Conservation (phyloP, 1,140 invertebrate species). For the Drosophila insularis region DNA sequence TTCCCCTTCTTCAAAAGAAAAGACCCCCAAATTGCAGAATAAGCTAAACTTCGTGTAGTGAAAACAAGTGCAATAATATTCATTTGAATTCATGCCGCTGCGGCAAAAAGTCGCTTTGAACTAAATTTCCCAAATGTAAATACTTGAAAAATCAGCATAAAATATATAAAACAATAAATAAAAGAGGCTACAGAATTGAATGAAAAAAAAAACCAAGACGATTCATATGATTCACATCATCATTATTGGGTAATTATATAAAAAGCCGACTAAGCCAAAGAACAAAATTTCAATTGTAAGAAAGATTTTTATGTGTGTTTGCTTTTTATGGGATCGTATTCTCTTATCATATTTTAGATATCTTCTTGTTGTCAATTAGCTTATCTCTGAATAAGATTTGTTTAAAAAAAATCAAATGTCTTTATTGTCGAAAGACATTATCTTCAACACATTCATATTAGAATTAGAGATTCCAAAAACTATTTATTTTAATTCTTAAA, state of each 20-base stretch:
- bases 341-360: slow-evolving; percentile 7
- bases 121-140: neutral
- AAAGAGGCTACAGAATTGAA: neutral
- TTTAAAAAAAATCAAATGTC: neutral
- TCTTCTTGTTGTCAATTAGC: neutral
- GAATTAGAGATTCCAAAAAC: no score
- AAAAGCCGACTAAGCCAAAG: neutral
- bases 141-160: neutral
- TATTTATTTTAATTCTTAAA: no score
- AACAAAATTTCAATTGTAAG: neutral
- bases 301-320: neutral
- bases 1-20: neutral
- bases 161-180: slow-evolving; percentile 4
- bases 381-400: slow-evolving; percentile 4
- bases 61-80: slow-evolving; percentile 9
- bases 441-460: no score
- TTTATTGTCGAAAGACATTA: no score
- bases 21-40: slow-evolving; percentile 16
- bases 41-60: neutral
- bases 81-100: slow-evolving; percentile 48
- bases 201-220: neutral
- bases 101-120: slow-evolving; percentile 47
- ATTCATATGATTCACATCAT: neutral
- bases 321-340: neutral
- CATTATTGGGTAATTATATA: neutral